Evolutionary conservation across 2,888 invertebrate genomes (phyloP).

Genomic region (Dorcus parallelipipedus): DNA sequence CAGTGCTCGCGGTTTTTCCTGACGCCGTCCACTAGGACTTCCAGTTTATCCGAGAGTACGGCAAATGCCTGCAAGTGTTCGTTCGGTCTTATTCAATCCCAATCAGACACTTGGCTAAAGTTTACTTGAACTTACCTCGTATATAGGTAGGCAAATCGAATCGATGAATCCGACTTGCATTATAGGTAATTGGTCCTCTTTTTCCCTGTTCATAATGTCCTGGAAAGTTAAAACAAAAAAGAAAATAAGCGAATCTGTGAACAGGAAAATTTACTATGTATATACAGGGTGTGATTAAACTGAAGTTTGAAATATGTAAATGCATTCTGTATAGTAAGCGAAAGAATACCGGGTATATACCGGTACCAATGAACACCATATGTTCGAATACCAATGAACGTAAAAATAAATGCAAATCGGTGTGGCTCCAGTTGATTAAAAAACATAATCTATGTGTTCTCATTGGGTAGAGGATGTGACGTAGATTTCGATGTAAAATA

Average conservation of each 20-base stretch:
- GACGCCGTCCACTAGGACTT: conserved; percentile 80
- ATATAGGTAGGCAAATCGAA: conserved; percentile 90
- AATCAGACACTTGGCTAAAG: neutral
- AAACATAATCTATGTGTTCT: too few species aligned
- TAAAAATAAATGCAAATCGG: too few species aligned
- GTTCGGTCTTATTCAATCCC: neutral
- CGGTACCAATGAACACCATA: too few species aligned
- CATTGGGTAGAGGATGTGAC: too few species aligned
- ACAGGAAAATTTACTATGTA: neutral
- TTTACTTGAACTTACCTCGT: conserved; percentile 64
- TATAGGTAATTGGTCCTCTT: conserved; percentile 87
- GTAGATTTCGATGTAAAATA: too few species aligned
- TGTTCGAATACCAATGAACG: too few species aligned
- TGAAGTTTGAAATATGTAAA: too few species aligned
- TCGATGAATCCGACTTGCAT: conserved; percentile 97
- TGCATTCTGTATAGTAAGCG: too few species aligned
- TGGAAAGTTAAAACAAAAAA: conserved; percentile 38
- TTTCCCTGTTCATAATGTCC: conserved; percentile 95
- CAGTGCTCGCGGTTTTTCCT: conserved; percentile 79
- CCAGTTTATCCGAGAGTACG: conserved; percentile 71
- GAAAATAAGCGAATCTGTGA: neutral
- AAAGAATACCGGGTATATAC: too few species aligned
- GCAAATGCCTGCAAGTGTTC: conserved; percentile 69
- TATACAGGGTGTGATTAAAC: neutral
- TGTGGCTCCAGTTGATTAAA: too few species aligned